Evolutionary conservation across 92 coral and sea anemone genomes (phyloP), one percentile per base, ranked within the genome.

Genomic region (Palythoa grandis): DNA sequence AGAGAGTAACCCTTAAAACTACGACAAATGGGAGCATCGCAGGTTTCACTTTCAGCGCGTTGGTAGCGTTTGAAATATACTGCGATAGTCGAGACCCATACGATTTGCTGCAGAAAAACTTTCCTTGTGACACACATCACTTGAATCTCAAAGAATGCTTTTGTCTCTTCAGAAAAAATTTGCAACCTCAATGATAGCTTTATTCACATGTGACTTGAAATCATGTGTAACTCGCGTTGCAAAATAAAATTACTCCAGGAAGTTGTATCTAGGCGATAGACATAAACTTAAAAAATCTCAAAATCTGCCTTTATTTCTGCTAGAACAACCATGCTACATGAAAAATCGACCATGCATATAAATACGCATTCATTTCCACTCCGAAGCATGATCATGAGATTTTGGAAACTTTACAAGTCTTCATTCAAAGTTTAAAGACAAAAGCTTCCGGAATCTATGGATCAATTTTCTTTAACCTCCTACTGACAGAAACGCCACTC

Each of bases 371-470:
- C 23, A 47, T 47, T n/a, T 63, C 69, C 2, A 63, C 69, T 40
- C 52, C 38, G 52, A 61, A 37, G 37, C 72, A 78, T 58, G 20
- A 37, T n/a, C 72, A 78, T 58, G 20, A 35, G 57, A 63, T 63
- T 69, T 39, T 23, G 63, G 75, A 80, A 80, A 80, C 85, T 65
- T 50, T 80, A 80, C 85, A 80, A 80, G 74, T 67, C 65, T 80
- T 67, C 85, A 80, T 63, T 35, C 8, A 22, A 19, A 63, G 24
- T 63, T 19, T 23, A 19, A 63, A 63, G 29, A n/a, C 69, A 63
- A 23, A 67, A 65, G 74, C 74, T 66, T 80, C 43, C 35, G 83
- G 71, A 25, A 78, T 78, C 52, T 58, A 15, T 47, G 69, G 53
- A 74, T 17, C 23, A 13, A 3, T 13, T 52, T 1, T 80, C 47